Evolutionary conservation across 2,888 invertebrate species (phyloP).

Genomic region (Diarsia mendica): DNA sequence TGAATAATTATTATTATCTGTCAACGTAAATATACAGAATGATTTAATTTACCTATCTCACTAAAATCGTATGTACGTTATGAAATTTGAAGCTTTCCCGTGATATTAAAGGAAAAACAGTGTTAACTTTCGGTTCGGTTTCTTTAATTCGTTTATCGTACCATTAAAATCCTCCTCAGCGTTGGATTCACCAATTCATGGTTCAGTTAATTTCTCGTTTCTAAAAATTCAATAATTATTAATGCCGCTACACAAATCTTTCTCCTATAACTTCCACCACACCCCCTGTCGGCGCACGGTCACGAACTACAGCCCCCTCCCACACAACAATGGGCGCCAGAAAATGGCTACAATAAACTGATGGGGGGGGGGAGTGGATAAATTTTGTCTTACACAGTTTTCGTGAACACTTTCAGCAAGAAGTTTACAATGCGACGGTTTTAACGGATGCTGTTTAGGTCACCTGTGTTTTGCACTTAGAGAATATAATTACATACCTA

Average conservation of each 20-base stretch:
- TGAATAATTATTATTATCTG: too few relatives aligned
- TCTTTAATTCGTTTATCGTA: too few relatives aligned
- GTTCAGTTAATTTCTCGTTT: not conserved
- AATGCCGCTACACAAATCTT: not conserved
- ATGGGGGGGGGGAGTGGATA: conserved; percentile 65
- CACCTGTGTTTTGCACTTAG: not conserved
- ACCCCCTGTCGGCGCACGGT: conserved; percentile 58
- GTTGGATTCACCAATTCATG: not conserved
- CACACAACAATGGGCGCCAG: conserved; percentile 70
- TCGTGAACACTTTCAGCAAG: conserved; percentile 59
- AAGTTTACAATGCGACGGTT: conserved; percentile 43
- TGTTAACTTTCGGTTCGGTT: not conserved
- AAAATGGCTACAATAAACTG: conserved; percentile 78
- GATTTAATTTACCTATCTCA: too few relatives aligned
- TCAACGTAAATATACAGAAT: too few relatives aligned
- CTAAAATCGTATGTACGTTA: too few relatives aligned
- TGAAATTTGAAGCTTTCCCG: not conserved
- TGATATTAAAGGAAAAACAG: not conserved
- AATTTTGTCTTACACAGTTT: conserved; percentile 71
- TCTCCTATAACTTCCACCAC: conserved; percentile 48
- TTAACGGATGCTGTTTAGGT: not conserved
- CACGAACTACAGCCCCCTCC: conserved; percentile 69
- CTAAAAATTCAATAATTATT: not conserved
- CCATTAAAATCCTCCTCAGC: not conserved
- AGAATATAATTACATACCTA: not conserved